A percentile compares a stretch with the other conserved stretches of the same genome.
These are phyloP conservation scores for Distichodus sexfasciatus DNA, from an alignment of 2,797 vertebrate genomes.

Conservation along the genomic window DNA sequence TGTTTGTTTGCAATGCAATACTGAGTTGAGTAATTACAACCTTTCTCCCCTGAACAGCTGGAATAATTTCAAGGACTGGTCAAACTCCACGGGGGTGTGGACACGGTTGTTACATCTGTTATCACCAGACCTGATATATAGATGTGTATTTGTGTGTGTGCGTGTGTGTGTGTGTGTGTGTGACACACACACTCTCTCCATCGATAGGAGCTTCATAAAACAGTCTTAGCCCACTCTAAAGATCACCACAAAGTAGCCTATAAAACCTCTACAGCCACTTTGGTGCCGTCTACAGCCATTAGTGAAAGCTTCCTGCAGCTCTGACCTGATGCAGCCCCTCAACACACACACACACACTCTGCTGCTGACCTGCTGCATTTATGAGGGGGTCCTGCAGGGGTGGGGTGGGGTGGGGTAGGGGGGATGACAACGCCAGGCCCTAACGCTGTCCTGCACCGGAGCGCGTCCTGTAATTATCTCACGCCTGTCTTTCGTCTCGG, in stretches of 20 bases:
- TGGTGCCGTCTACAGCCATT: not conserved
- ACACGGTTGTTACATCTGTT: constrained; percentile 42
- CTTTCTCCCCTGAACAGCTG: constrained; percentile 48
- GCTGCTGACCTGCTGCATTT: not conserved
- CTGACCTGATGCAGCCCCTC: no score
- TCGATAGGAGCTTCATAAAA: constrained; percentile 20
- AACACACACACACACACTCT: not conserved
- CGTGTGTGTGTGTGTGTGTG: constrained; percentile 25
- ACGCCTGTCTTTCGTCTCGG: constrained; percentile 47
- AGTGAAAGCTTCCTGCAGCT: not conserved
- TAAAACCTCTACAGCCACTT: constrained; percentile 28
- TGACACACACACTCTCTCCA: not conserved
- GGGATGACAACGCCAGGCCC: no score
- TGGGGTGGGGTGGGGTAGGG: no score
- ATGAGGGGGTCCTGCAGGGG: not conserved
- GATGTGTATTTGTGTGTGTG: constrained; percentile 18
- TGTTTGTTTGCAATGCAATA: not conserved
- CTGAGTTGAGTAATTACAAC: constrained; percentile 50
- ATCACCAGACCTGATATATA: constrained; percentile 4
- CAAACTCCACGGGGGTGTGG: constrained; percentile 36
- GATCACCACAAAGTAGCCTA: not conserved
- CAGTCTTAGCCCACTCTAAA: constrained; percentile 9
- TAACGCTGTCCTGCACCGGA: constrained; percentile 38
- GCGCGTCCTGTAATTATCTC: constrained; percentile 62
- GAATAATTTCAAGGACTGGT: constrained; percentile 36